Evolutionary conservation across 2,797 vertebrate species (phyloP).

Genomic region (Pitangus sulphuratus): DNA sequence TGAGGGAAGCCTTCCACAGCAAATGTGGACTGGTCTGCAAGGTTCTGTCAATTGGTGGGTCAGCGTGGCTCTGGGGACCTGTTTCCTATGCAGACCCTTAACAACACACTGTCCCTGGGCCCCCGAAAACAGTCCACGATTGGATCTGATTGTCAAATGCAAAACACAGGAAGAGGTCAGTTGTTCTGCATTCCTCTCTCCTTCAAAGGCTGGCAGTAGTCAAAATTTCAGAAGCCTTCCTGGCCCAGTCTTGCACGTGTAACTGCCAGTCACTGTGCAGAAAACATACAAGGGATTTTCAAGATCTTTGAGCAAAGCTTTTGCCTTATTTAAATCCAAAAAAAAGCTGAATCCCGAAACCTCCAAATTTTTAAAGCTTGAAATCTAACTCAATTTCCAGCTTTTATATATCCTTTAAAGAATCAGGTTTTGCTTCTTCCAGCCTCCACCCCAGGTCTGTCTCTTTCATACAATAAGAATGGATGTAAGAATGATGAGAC

Average conservation of each 20-base stretch:
- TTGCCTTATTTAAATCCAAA: not conserved
- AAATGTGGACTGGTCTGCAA: not conserved
- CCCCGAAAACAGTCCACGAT: not conserved
- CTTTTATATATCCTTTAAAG: not conserved
- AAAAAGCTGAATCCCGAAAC: too few relatives aligned
- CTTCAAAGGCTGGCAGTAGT: not conserved
- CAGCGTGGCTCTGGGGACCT: rapidly evolving
- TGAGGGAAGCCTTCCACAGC: not conserved
- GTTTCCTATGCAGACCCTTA: not conserved
- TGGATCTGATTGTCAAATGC: not conserved
- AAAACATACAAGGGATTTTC: not conserved
- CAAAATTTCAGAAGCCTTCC: not conserved
- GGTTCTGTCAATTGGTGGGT: not conserved
- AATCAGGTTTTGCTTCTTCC: not conserved
- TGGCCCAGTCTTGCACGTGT: not conserved
- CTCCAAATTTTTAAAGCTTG: not conserved
- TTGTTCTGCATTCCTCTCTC: not conserved
- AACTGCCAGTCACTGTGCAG: not conserved
- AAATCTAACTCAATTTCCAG: not conserved
- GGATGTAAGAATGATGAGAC: not conserved
- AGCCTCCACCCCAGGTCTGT: not conserved
- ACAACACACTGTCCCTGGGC: not conserved
- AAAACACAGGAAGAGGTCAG: not conserved
- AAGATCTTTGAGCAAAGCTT: not conserved
- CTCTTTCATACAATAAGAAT: constrained; percentile 21